Evolutionary conservation across 2,888 invertebrate species (phyloP), one percentile per base, ranked within the genome.

Genomic region (Tinea trinotella): DNA sequence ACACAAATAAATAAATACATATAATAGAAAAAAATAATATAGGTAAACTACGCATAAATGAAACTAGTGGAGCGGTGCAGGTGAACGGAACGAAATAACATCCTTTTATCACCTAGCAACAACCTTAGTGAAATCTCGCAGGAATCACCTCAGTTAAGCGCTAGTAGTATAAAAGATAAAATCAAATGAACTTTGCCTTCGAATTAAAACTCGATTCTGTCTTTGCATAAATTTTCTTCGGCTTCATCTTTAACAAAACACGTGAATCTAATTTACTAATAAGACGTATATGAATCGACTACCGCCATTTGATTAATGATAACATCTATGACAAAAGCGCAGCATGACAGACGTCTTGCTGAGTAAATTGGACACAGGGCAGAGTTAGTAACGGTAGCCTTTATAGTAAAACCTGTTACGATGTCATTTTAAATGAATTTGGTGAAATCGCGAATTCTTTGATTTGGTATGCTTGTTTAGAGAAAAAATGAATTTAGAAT

Each of bases 241-340:
- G 4, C 46, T 46, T 15, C 71, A 64, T 76, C 73, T 71, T 64
- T 62, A 40, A 40, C 13, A 40, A 40, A 40, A 40, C 15, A 40
- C 40, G 40, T 68, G 20, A 71, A 72, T 67, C 56, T 40, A 56
- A 56, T 56, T 44, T 68, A 69, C 35, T 56, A 54, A 52, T 57
- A 52, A 54, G 56, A 53, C 49, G 12, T 34, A 6, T 20, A 53
- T 53, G 36, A 36, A 40, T 20, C 20, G 48, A 12, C 18, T 34
- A 17, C 24, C 35, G 5, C n/a, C 52, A 4, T 18, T 66, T 83
- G 83, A 85, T 85, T 82, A 76, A 84, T 85, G 81, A 70, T 59
- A 55, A 56, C 54, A 59, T 61, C 58, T 70, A 68, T 74, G 75
- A 81, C 74, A 80, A 80, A 68, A 63, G 70, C 81, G 1, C 82